A percentile compares a stretch with the other conserved stretches of the same genome.
These are phyloP conservation scores for Xiphydria camelus DNA, from an alignment of 2,888 invertebrate species.

Conservation along the genomic window DNA sequence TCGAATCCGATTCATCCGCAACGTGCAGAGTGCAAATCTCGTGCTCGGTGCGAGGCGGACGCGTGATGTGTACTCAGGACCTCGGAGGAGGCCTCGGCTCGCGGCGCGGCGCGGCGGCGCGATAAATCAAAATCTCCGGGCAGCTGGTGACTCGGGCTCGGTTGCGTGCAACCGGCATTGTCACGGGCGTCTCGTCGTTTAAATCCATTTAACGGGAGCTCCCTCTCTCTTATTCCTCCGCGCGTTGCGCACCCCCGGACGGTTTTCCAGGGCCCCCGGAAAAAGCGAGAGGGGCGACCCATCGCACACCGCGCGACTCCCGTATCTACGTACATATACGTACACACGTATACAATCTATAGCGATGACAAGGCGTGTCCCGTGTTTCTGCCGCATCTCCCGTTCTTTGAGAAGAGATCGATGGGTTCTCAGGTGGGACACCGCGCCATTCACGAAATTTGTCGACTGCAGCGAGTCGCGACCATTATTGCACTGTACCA, in stretches of 20 bases:
- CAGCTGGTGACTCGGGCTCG: constrained; percentile 29
- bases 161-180: constrained; percentile 35
- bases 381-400: constrained; percentile 30
- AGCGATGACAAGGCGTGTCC: constrained; percentile 42
- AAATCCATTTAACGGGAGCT: constrained; percentile 37
- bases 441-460: constrained; percentile 27
- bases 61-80: constrained; percentile 34
- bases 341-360: too few species aligned
- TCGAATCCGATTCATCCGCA: too few species aligned
- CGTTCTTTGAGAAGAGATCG: constrained; percentile 24
- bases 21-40: too few species aligned
- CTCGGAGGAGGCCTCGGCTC: constrained; percentile 2
- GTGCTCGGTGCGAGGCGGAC: too few species aligned
- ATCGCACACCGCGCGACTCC: too few species aligned
- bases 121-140: constrained; percentile 35
- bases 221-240: too few species aligned
- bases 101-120: constrained; percentile 12
- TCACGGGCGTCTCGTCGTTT: constrained; percentile 31
- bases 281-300: constrained; percentile 23
- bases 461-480: constrained; percentile 5
- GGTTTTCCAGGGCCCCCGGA: constrained; percentile 22
- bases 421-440: constrained; percentile 18
- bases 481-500: too few species aligned
- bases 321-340: too few species aligned
- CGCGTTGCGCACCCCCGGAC: too few species aligned